Base-by-base conservation (phyloP, 2,888 invertebrate genomes). In the Biston betularia region DNA sequence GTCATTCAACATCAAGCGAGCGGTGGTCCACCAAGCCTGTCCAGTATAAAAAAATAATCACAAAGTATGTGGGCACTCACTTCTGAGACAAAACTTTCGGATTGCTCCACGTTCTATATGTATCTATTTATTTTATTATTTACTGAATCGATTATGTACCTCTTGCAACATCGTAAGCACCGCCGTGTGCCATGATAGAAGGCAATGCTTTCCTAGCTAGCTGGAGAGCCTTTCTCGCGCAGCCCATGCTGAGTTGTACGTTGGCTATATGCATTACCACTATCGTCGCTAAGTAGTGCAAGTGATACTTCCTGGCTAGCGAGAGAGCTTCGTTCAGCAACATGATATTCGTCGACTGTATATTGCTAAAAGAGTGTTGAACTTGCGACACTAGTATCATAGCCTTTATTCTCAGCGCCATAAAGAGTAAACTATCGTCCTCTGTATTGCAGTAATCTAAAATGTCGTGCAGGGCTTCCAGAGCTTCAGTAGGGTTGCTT, bases 251-350 rank as follows among this genome's bases (percentile, higher is more conserved):
- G 44, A 98, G 89, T 89, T 97, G 94, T 11, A 97, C 95, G 83
- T 97, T 96, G 0, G 97, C 97, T 56, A 98, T 95, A 79, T 97
- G 96, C 91, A 98, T 95, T 78, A 97, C 96, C 5, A 96, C 95
- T 38, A 97, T 85, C 0, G 97, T 96, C 53, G 95, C 95, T 72
- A 97, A 95, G 82, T 97, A 97, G 73, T 97, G 96, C 77, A 98
- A 93, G 84, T 97, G 96, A 76, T 97, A 96, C 48, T 95, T 95
- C 71, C 95, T 95, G 0, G 97, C 96, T 66, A 97, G 89, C 15
- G 96, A 95, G n/a, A 98, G 89, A 5, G 97, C 97, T 73, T 95
- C 95, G 77, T 96, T 95, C 55, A 96, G 90, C 75, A 93, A 90
- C 81, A 94, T 95, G 65, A 94, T 95, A 84, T 88, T 94, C 75